Base-by-base conservation (phyloP, 2,797 vertebrate genomes). In the Molossus alvarezi region DNA sequence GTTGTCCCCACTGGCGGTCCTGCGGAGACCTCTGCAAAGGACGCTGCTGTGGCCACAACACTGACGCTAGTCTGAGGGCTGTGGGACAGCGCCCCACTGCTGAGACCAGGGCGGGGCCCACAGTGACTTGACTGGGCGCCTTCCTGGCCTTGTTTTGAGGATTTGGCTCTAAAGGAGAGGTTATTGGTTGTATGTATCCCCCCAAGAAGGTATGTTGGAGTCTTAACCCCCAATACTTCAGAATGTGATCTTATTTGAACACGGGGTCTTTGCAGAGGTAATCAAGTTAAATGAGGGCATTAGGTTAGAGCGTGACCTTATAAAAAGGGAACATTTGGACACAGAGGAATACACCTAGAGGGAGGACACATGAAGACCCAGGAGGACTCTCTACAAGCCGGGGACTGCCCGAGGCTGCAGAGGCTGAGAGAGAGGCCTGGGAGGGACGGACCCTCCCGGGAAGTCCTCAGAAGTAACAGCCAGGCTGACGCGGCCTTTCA, bases 41-140 rank as follows among this genome's bases (percentile, higher is more conserved):
- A 17, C 9, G 1, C 48, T 9, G 29, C 55, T 33, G 7, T 3
- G 13, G 3, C 29, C 27, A 25, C 37, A 48, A 27, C 3, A 2
- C 2, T 18, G 41, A 72, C 48, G 60, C 29, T 20, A 0, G 45
- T 10, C 1, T 60, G 55, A 23, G 23, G 4, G 14, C 8, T 6
- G 3, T 25, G 3, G 2, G 41, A 73, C 51, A 57, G 0, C 1
- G 29, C 4, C 0, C 8, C 27, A 23, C 0, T 25, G 25, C 10
- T 10, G 18, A 83, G n/a, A 10, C 13, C 58, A 89, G 2, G 3
- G 1, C 0, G 23, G 10, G 0, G 13, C 72, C 9, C 10, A 0
- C 1, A 5, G 15, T 41, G 6, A 83, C 5, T 25, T 85, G 4
- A n/a, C 14, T n/a, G 2, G 11, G 14, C 27, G 51, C 37, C 18